Conservation (phyloP, 2,888 invertebrate species). For the Drosophila tanythrix region DNA sequence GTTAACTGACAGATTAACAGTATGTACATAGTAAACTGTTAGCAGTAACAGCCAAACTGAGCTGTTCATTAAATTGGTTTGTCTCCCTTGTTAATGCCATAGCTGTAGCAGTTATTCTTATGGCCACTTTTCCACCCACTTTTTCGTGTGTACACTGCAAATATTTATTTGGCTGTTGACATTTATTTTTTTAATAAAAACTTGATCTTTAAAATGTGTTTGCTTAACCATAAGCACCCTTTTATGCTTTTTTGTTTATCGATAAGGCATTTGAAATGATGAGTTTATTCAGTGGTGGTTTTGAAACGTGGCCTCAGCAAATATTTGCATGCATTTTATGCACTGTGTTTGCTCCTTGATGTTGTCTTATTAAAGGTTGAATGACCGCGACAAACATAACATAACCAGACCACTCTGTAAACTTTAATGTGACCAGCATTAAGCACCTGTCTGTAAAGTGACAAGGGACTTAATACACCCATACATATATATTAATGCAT, state of each 20-base stretch:
- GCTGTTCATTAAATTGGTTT: background rate
- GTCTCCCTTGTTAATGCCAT: constrained; percentile 5
- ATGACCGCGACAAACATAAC: constrained; percentile 48
- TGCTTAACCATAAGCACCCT: constrained; percentile 39
- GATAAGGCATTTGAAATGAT: constrained; percentile 58
- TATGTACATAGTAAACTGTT: background rate
- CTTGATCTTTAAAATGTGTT: constrained; percentile 56
- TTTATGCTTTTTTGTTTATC: constrained; percentile 35
- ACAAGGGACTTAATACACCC: constrained; percentile 7
- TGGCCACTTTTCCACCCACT: constrained; percentile 16
- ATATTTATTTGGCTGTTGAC: constrained; percentile 72
- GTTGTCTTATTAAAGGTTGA: constrained; percentile 57
- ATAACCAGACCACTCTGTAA: constrained; percentile 8
- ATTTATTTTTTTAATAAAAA: constrained; percentile 59
- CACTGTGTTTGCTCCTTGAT: constrained; percentile 46
- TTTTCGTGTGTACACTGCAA: constrained; percentile 24
- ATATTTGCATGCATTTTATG: constrained; percentile 58
- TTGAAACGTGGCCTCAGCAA: constrained; percentile 56
- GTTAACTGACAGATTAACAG: constrained; percentile 4
- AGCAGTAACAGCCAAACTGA: background rate
- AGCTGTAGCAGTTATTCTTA: background rate
- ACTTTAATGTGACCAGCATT: constrained; percentile 18
- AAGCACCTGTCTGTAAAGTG: constrained; percentile 53
- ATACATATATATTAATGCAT: constrained; percentile 38
- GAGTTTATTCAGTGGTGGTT: constrained; percentile 66